phyloP scores from a whole-genome alignment of 2,797 vertebrate genomes.

The Adrianichthys oophorus region DNA sequence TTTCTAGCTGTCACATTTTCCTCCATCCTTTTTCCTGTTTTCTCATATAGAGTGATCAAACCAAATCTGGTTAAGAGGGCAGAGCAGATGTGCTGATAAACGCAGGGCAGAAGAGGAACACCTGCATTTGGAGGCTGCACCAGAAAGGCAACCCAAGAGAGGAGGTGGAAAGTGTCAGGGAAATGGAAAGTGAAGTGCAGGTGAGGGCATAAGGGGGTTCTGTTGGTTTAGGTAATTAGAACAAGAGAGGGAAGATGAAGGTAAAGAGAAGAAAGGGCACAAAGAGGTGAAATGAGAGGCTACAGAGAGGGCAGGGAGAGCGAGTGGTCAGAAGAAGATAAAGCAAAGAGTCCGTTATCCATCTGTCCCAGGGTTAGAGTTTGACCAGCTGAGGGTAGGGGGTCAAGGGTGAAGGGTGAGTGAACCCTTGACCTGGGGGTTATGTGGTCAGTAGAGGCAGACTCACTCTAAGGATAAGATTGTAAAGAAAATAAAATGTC shows the following conservation, averaged over 20 bases:
- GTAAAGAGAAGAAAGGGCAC: slow-evolving; percentile 39
- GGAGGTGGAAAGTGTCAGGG: slow-evolving; percentile 21
- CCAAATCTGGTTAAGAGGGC: not conserved
- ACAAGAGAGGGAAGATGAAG: slow-evolving; percentile 29
- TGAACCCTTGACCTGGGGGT: slow-evolving; percentile 45
- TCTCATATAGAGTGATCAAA: slow-evolving; percentile 1
- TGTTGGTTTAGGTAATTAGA: slow-evolving; percentile 45
- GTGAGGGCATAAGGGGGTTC: slow-evolving; percentile 20
- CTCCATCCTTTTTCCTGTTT: not conserved
- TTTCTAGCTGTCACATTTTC: not conserved
- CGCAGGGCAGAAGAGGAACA: slow-evolving; percentile 17
- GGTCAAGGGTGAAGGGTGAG: slow-evolving; percentile 66
- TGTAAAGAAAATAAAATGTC: slow-evolving; percentile 37
- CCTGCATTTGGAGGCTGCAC: not conserved
- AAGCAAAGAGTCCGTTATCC: slow-evolving; percentile 67
- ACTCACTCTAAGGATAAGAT: slow-evolving; percentile 41
- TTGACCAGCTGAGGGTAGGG: slow-evolving; percentile 70
- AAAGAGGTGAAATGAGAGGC: slow-evolving; percentile 50
- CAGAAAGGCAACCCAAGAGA: slow-evolving; percentile 11
- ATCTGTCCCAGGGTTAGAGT: slow-evolving; percentile 75
- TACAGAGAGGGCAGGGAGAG: slow-evolving; percentile 35
- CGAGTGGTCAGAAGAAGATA: slow-evolving; percentile 67
- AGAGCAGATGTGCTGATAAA: slow-evolving; percentile 2
- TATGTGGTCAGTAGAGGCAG: slow-evolving; percentile 53
- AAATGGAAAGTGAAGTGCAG: slow-evolving; percentile 18